Percentiles rank a stretch among this genome's conserved stretches.
Conservation (phyloP, 1,140 invertebrate species). For the Drosophila mojavensis region DNA sequence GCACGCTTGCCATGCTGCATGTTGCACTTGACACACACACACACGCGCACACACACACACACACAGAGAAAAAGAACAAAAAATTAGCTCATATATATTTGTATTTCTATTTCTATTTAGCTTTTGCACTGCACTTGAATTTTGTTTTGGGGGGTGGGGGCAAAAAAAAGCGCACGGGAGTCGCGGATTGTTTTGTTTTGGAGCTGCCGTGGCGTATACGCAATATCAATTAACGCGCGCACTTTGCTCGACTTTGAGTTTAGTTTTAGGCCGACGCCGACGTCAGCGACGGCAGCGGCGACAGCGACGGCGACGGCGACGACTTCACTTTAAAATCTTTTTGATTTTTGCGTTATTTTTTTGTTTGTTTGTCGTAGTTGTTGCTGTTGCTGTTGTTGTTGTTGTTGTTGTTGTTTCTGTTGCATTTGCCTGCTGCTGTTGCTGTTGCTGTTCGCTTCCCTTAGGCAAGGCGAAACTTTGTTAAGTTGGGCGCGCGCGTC, state of each 20-base stretch:
- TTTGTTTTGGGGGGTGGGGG: neutral
- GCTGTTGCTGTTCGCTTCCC: conserved; percentile 23
- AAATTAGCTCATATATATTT: neutral
- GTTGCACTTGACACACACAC: conserved; percentile 32
- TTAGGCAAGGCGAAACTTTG: conserved; percentile 33
- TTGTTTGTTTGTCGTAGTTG: neutral
- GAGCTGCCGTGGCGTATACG: conserved; percentile 51
- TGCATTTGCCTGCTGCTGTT: neutral
- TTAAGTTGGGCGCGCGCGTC: conserved; percentile 50
- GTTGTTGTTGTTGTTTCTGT: conserved; percentile 13
- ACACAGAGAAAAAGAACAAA: neutral
- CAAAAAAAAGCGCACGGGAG: neutral
- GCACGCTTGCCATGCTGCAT: conserved; percentile 20
- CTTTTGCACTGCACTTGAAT: conserved; percentile 10
- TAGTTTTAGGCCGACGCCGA: conserved; percentile 28
- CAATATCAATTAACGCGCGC: conserved; percentile 62
- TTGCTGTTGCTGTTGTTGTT: conserved; percentile 16
- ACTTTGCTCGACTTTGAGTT: conserved; percentile 51
- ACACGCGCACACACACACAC: conserved; percentile 11
- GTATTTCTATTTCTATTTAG: neutral
- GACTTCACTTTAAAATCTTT: conserved; percentile 29
- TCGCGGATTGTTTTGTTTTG: conserved; percentile 6
- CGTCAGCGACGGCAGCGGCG: conserved; percentile 1
- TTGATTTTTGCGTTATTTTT: conserved; percentile 15
- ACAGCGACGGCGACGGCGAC: conserved; percentile 9